Evolutionary conservation across 2,888 invertebrate species (phyloP), one percentile per base, ranked within the genome.

Genomic region (Taenaris catops): DNA sequence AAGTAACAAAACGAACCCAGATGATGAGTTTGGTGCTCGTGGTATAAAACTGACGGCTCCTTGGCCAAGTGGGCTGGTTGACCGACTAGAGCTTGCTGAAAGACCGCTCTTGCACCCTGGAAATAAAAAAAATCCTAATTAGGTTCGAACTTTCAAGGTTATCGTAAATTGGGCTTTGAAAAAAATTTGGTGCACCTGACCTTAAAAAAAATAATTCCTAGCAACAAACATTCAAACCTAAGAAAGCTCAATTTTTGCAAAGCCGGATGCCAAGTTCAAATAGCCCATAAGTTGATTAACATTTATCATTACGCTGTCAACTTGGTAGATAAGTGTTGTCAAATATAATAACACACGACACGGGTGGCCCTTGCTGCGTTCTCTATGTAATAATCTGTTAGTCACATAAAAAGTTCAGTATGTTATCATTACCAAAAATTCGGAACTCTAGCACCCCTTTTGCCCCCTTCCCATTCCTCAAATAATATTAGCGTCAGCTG

Each of bases 61-160:
- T 50, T 86, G 86, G 41, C 86, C 81, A 51, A 84, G 72, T 51
- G 87, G 84, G 70, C 90, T 88, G 53, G 89, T 87, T 16, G 87
- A 87, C 53, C 92, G 72, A 69, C 91, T 90, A 62, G 90, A 88
- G 66, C 91, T 79, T 53, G 91, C 81, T 25, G 87, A 88, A 33
- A 86, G 57, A 18, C 80, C 87, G 47, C 71, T 78, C 55, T 78
- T 87, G 27, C 78, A 73, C 58, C 86, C 84, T 84, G 66, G 36
- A 55, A 65, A 50, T 51, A 49, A 53, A 58, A 49, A 54, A 51
- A 49, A 37, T 45, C 32, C 24, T 8, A 6, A 17, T 17, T 17
- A n/a, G n/a, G n/a, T n/a, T n/a, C n/a, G n/a, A n/a, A n/a, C n/a
- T n/a, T n/a, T n/a, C n/a, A 17, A 33, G 31, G 40, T 40, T 36